These are phyloP conservation scores for Harpalus rufipes DNA, from an alignment of 2,888 invertebrate genomes.

Conservation along the genomic window DNA sequence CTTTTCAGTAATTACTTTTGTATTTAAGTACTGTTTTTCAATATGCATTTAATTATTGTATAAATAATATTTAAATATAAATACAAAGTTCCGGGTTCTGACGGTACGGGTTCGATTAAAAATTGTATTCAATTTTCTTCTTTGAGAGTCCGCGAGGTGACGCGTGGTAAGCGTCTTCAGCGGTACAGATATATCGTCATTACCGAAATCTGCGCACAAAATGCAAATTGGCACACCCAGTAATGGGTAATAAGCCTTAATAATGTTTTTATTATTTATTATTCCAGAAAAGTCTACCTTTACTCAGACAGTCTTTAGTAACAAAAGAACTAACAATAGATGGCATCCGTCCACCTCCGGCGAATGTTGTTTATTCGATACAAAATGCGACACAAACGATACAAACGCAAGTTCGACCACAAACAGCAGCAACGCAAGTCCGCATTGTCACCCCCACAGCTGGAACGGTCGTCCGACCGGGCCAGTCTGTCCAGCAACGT, in stretches of 20 bases:
- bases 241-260: too few species aligned
- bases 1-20: too few species aligned
- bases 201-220: too few species aligned
- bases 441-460: slow-evolving; percentile 81
- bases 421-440: slow-evolving; percentile 79
- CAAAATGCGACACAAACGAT: slow-evolving; percentile 77
- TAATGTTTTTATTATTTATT: background rate
- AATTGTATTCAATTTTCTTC: too few species aligned
- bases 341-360: slow-evolving; percentile 94
- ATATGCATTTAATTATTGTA: too few species aligned
- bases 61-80: too few species aligned
- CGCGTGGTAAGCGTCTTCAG: too few species aligned
- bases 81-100: background rate
- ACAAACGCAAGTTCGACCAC: slow-evolving; percentile 72
- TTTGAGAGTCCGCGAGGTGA: too few species aligned
- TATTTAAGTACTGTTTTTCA: too few species aligned
- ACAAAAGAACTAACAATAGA: slow-evolving; percentile 95
- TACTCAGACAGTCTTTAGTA: slow-evolving; percentile 93
- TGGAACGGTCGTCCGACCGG: slow-evolving; percentile 78
- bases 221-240: too few species aligned
- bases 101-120: too few species aligned
- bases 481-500: slow-evolving; percentile 79
- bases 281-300: slow-evolving; percentile 94
- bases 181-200: too few species aligned
- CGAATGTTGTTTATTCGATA: slow-evolving; percentile 83